A percentile compares a stretch with the other conserved stretches of the same genome.
These are phyloP conservation scores for Gadus chalcogrammus DNA, from an alignment of 2,113 vertebrate genomes.

Conservation along the genomic window DNA sequence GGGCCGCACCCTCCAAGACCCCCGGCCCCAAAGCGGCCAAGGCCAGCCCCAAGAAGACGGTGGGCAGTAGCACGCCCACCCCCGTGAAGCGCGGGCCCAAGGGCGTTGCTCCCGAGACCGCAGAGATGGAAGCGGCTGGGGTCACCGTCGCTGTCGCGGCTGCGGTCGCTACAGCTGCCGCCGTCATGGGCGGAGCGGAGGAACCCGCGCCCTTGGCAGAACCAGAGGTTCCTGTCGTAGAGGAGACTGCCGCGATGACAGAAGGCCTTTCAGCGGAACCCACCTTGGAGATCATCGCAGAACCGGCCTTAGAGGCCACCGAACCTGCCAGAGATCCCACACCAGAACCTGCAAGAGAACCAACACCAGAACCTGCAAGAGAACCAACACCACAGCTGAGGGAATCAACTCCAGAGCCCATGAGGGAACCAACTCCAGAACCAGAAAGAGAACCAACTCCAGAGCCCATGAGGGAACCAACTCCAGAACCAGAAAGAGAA, in stretches of 20 bases:
- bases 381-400: neutral
- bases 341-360: neutral
- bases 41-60: slow-evolving; percentile 70
- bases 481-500: slow-evolving; percentile 10
- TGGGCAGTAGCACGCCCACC: slow-evolving; percentile 72
- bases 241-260: slow-evolving; percentile 6
- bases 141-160: slow-evolving; percentile 20
- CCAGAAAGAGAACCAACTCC: neutral
- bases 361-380: neutral
- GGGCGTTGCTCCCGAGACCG: slow-evolving; percentile 16
- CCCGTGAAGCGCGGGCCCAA: slow-evolving; percentile 72
- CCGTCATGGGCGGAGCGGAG: slow-evolving; percentile 19
- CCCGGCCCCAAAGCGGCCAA: slow-evolving; percentile 19
- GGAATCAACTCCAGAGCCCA: neutral
- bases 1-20: slow-evolving; percentile 52
- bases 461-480: neutral
- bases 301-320: slow-evolving; percentile 12
- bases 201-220: slow-evolving; percentile 23
- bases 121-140: slow-evolving; percentile 29
- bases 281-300: slow-evolving; percentile 2
- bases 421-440: slow-evolving; percentile 4
- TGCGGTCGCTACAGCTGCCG: slow-evolving; percentile 41
- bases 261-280: neutral
- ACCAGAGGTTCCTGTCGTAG: neutral
- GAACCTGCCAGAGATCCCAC: neutral